Conservation (phyloP, 2,797 vertebrate genomes). For the Heterohyrax brucei region DNA sequence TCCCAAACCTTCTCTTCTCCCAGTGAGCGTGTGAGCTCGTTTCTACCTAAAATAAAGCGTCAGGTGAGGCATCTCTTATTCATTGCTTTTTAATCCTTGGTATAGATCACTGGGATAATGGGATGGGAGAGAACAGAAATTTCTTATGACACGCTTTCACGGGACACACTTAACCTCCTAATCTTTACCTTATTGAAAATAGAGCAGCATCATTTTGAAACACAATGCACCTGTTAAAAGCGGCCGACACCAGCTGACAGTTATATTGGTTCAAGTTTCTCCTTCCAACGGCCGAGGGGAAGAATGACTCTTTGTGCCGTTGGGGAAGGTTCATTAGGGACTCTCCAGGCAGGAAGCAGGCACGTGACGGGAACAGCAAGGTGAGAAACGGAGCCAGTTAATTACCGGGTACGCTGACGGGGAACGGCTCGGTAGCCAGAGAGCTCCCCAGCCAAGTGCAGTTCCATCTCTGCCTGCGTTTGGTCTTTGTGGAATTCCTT, state of each 20-base stretch:
- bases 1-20: neutral
- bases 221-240: neutral
- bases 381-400: neutral
- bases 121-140: neutral
- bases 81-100: neutral
- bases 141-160: neutral
- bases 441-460: no score
- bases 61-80: neutral
- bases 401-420: fast-evolving
- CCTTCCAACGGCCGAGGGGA: fast-evolving
- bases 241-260: neutral
- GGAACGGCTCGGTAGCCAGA: fast-evolving
- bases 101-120: neutral
- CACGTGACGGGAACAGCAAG: fast-evolving
- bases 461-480: no score
- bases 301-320: fast-evolving
- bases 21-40: neutral
- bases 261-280: neutral
- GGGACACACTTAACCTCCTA: neutral
- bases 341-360: neutral
- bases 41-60: neutral
- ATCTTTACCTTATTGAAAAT: conserved; percentile 30
- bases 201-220: neutral
- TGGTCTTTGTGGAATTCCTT: neutral
- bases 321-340: neutral